These are phyloP conservation scores for Phalanger gymnotis DNA, from an alignment of 2,797 vertebrate species.

Conservation along the genomic window DNA sequence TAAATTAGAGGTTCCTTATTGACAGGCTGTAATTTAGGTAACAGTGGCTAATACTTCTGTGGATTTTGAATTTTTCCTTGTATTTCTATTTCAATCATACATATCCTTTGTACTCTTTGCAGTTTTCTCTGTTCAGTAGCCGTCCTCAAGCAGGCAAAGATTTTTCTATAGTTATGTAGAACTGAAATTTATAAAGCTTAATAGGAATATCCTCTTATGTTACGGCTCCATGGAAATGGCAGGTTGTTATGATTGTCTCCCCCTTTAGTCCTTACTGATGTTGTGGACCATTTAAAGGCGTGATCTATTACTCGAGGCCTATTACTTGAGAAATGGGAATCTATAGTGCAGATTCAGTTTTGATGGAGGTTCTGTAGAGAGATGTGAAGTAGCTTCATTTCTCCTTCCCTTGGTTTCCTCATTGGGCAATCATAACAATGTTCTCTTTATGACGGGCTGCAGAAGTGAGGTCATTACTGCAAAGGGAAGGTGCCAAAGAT, in stretches of 20 bases:
- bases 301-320: not conserved
- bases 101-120: constrained; percentile 6
- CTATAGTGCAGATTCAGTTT: not conserved
- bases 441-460: not conserved
- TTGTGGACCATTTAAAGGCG: not conserved
- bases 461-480: not conserved
- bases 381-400: not conserved
- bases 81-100: constrained; percentile 29
- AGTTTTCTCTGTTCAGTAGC: not conserved
- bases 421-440: not conserved
- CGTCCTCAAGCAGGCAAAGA: not conserved
- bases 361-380: not conserved
- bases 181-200: constrained; percentile 8
- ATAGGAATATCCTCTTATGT: not conserved
- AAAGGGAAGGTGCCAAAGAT: not conserved
- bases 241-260: not conserved
- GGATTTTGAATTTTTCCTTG: not conserved
- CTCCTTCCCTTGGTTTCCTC: constrained; percentile 5
- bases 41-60: constrained; percentile 6
- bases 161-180: not conserved
- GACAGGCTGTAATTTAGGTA: constrained; percentile 34
- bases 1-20: constrained; percentile 20
- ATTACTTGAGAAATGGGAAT: not conserved
- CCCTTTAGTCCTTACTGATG: constrained; percentile 2
- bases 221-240: not conserved